Base-by-base conservation (phyloP, 1,140 invertebrate species). In the Phenacoccus solenopsis region DNA sequence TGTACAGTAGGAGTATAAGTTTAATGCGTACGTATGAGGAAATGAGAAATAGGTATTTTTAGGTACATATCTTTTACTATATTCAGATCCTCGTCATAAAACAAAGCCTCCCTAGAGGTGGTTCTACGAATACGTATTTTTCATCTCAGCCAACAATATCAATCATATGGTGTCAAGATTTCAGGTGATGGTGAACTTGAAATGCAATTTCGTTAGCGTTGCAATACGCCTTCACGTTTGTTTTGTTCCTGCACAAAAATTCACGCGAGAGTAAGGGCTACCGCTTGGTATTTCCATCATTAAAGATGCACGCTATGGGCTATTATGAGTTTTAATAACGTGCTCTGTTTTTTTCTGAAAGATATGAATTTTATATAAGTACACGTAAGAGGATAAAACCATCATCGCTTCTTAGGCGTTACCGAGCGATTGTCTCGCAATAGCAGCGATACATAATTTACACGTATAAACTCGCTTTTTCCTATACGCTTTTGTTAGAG, bases 91-190 rank as follows among this genome's bases (percentile, higher is more conserved):
- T 5, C 7, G 20, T n/a, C 56, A 59, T 20, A 59, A 59, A 59
- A 16, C 16, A 59, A 59, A 64, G 16, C 59, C 10, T 64, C 59
- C 59, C 59, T 16, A 10, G 59, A 64, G 59, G 59, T 25, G 9
- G 59, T 24, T 59, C 5, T 59, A 59, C 56, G 16, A 7, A 9
- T 5, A 59, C 21, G 21, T 22, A 64, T 64, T 64, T 64, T 64
- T 64, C 59, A 64, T 24, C 22, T 10, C 3, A 27, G 25, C 25
- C 21, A 64, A 64, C 59, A 9, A 64, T 64, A 64, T 64, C 59
- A 64, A 64, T 64, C 59, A 64, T 64, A 64, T 24, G 25, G 25
- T 64, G 59, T 64, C 59, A 64, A 25, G 59, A 25, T 64, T 64
- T 64, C 59, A 64, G 59, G 59, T 64, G 59, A 27, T 27, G 32